Evolutionary conservation across 2,113 vertebrate genomes (phyloP).

Genomic region (Myotis brandtii): DNA sequence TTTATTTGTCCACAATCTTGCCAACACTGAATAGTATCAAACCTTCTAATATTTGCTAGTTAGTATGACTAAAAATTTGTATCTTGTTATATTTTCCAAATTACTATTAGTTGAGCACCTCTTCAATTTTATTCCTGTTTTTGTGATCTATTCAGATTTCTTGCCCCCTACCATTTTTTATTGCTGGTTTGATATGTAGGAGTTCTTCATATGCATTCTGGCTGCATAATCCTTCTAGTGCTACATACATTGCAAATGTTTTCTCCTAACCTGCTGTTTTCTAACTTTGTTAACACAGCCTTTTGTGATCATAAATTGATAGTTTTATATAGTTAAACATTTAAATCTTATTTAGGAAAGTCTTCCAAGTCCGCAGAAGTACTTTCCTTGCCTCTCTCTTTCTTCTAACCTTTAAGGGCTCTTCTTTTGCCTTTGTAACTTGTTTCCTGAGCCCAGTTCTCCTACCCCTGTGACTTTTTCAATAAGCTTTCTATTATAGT

Average conservation of each 20-base stretch:
- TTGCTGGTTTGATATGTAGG: neutral
- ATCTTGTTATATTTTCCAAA: neutral
- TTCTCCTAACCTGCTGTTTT: constrained; percentile 48
- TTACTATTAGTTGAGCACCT: neutral
- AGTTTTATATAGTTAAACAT: constrained; percentile 8
- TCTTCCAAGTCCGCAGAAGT: neutral
- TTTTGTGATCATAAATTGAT: constrained; percentile 14
- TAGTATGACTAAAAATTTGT: neutral
- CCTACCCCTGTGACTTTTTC: neutral
- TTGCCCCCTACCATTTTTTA: neutral
- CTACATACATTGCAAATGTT: neutral
- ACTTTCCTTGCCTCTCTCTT: neutral
- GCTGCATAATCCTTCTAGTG: neutral
- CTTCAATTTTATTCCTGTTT: neutral
- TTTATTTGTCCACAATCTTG: neutral
- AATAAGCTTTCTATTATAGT: neutral
- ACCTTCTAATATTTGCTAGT: neutral
- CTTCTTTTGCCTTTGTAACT: neutral
- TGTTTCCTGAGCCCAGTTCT: neutral
- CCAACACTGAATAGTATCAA: neutral
- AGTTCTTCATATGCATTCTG: neutral
- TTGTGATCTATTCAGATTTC: neutral
- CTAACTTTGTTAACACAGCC: neutral
- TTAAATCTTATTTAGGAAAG: constrained; percentile 41
- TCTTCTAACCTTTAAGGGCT: neutral